Base-by-base conservation (phyloP, 2,797 vertebrate genomes). In the Agapornis canus region DNA sequence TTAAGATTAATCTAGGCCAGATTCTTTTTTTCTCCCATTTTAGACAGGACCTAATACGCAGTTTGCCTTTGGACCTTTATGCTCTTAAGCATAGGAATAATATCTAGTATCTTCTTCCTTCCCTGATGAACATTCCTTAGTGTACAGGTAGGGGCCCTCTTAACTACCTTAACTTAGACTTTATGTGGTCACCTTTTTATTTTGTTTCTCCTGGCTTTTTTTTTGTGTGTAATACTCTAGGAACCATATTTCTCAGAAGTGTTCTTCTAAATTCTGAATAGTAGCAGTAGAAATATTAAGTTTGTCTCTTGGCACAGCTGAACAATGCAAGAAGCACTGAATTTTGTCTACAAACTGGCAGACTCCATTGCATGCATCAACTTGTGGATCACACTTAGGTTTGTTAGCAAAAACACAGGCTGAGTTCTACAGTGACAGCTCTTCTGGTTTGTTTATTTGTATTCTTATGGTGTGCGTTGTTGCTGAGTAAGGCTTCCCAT, bases 371-470 rank as follows among this genome's bases (percentile, higher is more conserved):
- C 68, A 63, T 45, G 64, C 61, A n/a, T 85, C 66, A 83, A 13
- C 23, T 78, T 78, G 32, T 72, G 84, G 89, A 72, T 96, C 39
- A 45, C 76, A 66, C 59, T 61, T 90, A 4, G 27, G 29, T 88
- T 75, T 93, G 76, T 72, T 86, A 94, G 76, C 54, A 82, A 63
- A 95, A 97, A 89, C 90, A 90, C 57, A 60, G 78, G 9, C 79
- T 81, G 82, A 51, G 39, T 91, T 63, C 12, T 88, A 48, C 72
- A 32, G 23, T 69, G 82, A 91, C 57, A 93, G 86, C 82, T 90
- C 71, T 86, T 78, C 71, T 81, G 72, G 17, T 60, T 92, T 94
- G 78, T 94, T 93, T 96, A 94, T 95, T 95, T 95, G 91, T 92
- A 82, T 94, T 91, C 88, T 79, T 57, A 11, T 0, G 37, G 63